These are phyloP conservation scores for Neodontobutis hainanensis DNA, from an alignment of 2,113 vertebrate species.

Conservation along the genomic window DNA sequence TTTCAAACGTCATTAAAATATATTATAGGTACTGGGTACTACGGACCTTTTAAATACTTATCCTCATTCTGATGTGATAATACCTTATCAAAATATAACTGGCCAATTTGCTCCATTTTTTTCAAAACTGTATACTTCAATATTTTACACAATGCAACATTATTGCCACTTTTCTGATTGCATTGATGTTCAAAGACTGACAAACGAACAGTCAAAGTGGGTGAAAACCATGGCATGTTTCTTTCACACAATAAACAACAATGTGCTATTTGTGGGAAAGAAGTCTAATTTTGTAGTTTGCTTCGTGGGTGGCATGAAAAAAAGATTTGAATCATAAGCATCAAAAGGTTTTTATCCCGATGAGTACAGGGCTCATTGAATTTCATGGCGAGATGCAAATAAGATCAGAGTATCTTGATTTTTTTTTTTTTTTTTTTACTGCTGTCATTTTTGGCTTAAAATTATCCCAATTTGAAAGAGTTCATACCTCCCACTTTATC, in stretches of 20 bases:
- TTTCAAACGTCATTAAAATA: not conserved
- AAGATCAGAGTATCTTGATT: not conserved
- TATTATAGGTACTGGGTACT: too few relatives aligned
- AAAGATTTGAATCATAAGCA: not conserved
- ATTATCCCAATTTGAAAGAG: not conserved
- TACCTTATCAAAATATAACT: too few relatives aligned
- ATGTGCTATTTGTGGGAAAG: not conserved
- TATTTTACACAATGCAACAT: too few relatives aligned
- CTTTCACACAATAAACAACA: not conserved
- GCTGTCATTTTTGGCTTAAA: not conserved
- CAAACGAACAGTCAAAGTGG: too few relatives aligned
- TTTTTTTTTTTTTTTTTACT: not conserved
- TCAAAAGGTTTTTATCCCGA: slow-evolving; percentile 7
- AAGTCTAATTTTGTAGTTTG: not conserved
- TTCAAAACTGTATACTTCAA: too few relatives aligned
- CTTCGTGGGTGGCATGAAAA: not conserved
- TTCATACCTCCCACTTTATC: not conserved
- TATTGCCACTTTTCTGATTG: too few relatives aligned
- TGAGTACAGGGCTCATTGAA: not conserved
- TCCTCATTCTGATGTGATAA: too few relatives aligned
- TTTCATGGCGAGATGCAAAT: not conserved
- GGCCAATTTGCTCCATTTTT: too few relatives aligned
- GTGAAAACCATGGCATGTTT: too few relatives aligned
- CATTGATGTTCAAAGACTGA: too few relatives aligned
- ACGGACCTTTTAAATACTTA: too few relatives aligned